phyloP scores from a whole-genome alignment of 2,113 vertebrate genomes.

The Paramisgurnus dabryanus region DNA sequence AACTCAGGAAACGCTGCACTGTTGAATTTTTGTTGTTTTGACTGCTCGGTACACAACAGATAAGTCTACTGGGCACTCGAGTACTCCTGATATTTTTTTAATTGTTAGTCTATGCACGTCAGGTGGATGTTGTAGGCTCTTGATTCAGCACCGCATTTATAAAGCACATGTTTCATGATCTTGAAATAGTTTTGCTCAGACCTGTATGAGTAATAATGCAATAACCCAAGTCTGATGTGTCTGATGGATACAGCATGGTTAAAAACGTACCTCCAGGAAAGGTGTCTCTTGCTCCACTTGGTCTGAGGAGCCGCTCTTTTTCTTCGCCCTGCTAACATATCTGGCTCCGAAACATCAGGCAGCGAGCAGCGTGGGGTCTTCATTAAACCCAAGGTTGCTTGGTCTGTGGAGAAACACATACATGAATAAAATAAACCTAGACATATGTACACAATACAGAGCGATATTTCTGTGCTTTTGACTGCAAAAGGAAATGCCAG shows the following conservation, averaged over 20 bases:
- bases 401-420: slow-evolving; percentile 71
- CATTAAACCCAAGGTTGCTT: slow-evolving; percentile 89
- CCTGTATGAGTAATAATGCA: too few species aligned
- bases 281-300: slow-evolving; percentile 92
- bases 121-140: too few species aligned
- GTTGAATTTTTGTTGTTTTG: background rate
- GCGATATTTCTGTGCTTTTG: background rate
- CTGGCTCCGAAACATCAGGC: slow-evolving; percentile 76
- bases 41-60: too few species aligned
- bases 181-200: too few species aligned
- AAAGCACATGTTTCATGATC: too few species aligned
- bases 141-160: too few species aligned
- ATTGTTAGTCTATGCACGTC: too few species aligned
- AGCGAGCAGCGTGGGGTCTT: slow-evolving; percentile 94
- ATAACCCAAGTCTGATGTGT: too few species aligned
- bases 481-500: background rate
- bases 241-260: background rate
- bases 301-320: slow-evolving; percentile 72
- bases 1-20: background rate
- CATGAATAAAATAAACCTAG: slow-evolving; percentile 11
- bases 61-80: too few species aligned
- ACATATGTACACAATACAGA: slow-evolving; percentile 8
- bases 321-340: slow-evolving; percentile 64
- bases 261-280: slow-evolving; percentile 91
- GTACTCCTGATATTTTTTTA: too few species aligned